These are phyloP conservation scores for Vollenhovia emeryi DNA, from an alignment of 1,140 invertebrate genomes.

Conservation along the genomic window DNA sequence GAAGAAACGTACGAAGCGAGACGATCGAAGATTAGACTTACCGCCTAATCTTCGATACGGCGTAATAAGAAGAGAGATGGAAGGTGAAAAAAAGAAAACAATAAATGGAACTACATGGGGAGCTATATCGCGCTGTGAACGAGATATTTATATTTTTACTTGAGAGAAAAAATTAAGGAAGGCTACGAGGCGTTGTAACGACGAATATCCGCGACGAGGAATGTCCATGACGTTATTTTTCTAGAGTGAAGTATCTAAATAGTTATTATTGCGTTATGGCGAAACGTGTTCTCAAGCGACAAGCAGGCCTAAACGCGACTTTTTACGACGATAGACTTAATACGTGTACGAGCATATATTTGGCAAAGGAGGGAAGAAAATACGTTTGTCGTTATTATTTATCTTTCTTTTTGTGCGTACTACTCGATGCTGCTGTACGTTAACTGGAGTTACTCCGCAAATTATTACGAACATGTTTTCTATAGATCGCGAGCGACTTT, in stretches of 20 bases:
- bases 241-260: conserved; percentile 78
- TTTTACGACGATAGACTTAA: conserved; percentile 55
- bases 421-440: conserved; percentile 13
- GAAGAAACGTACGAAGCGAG: neutral
- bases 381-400: conserved; percentile 25
- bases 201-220: conserved; percentile 68
- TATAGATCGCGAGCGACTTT: conserved; percentile 4
- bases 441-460: conserved; percentile 38
- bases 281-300: conserved; percentile 66
- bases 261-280: conserved; percentile 71
- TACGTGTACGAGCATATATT: conserved; percentile 36
- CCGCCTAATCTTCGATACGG: neutral
- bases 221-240: conserved; percentile 80
- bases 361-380: conserved; percentile 31
- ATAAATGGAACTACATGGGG: conserved; percentile 57
- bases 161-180: conserved; percentile 73
- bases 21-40: conserved; percentile 48
- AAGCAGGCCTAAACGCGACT: conserved; percentile 60
- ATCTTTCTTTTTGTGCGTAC: neutral
- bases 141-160: conserved; percentile 83
- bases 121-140: conserved; percentile 72
- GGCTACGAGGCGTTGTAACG: conserved; percentile 76
- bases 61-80: conserved; percentile 39
- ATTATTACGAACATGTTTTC: conserved; percentile 35
- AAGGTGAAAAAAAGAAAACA: conserved; percentile 44